A percentile compares a stretch with the other conserved stretches of the same genome.
Evolutionary conservation across 1,140 invertebrate genomes (phyloP).

Genomic region (Leptonema lineaticorne): DNA sequence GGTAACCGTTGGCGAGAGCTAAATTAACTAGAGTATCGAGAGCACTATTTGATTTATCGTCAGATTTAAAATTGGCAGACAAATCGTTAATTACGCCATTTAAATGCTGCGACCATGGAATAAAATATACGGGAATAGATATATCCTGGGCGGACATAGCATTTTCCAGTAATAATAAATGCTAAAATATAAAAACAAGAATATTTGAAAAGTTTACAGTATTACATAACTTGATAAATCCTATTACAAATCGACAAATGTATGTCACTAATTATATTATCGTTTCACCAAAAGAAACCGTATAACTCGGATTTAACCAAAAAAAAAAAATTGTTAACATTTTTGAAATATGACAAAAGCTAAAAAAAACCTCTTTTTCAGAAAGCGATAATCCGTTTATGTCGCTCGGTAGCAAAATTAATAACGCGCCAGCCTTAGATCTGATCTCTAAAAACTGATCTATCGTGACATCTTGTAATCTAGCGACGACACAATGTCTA

Average conservation of each 20-base stretch:
- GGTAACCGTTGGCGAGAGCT: slow-evolving; percentile 90
- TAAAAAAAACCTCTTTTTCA: slow-evolving; percentile 70
- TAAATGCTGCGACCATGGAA: slow-evolving; percentile 71
- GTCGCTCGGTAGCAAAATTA: slow-evolving; percentile 80
- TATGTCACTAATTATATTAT: too few relatives aligned
- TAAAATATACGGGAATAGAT: slow-evolving; percentile 88
- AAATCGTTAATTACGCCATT: slow-evolving; percentile 77
- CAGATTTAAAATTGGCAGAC: slow-evolving; percentile 57
- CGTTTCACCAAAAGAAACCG: too few relatives aligned
- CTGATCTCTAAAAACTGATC: slow-evolving; percentile 76
- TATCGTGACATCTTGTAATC: slow-evolving; percentile 74
- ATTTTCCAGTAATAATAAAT: slow-evolving; percentile 79
- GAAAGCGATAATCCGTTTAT: slow-evolving; percentile 65
- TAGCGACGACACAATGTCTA: slow-evolving; percentile 83
- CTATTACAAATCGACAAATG: too few relatives aligned
- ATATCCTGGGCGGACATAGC: slow-evolving; percentile 79
- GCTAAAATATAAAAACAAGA: slow-evolving; percentile 55
- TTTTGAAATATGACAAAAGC: background rate
- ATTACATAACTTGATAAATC: too few relatives aligned
- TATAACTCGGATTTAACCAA: too few relatives aligned
- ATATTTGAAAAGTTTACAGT: too few relatives aligned
- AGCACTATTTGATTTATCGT: slow-evolving; percentile 59
- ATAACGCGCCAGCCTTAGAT: slow-evolving; percentile 78
- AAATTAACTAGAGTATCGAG: slow-evolving; percentile 79
- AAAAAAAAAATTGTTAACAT: too few relatives aligned